Conservation (phyloP, 2,113 vertebrate genomes). For the Bufo gargarizans region DNA sequence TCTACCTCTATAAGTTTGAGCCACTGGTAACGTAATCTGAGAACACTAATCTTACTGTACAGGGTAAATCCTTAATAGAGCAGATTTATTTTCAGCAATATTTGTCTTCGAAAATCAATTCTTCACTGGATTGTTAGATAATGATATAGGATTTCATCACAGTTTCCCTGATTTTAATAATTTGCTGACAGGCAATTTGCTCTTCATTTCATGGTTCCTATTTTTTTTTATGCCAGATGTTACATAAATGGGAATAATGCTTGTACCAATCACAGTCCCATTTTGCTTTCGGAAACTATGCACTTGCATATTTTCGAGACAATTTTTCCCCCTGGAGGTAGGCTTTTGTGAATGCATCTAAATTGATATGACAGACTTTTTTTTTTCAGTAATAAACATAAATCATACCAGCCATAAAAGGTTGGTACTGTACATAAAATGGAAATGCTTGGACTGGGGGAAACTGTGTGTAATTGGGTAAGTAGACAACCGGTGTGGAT, state of each 20-base stretch:
- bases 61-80: constrained; percentile 15
- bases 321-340: too few relatives aligned
- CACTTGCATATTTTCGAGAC: not conserved
- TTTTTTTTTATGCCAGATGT: not conserved
- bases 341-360: too few relatives aligned
- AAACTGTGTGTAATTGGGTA: too few relatives aligned
- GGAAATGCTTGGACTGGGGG: too few relatives aligned
- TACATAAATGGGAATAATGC: not conserved
- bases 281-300: not conserved
- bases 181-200: not conserved
- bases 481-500: too few relatives aligned
- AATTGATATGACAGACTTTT: too few relatives aligned
- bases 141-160: not conserved
- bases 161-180: not conserved
- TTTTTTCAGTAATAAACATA: too few relatives aligned
- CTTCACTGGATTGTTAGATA: too few relatives aligned
- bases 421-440: too few relatives aligned
- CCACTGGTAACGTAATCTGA: constrained; percentile 28
- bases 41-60: not conserved
- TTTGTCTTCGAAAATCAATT: not conserved
- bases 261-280: not conserved
- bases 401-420: too few relatives aligned
- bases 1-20: constrained; percentile 15
- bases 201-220: not conserved
- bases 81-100: not conserved